Percentiles rank a stretch among this genome's conserved stretches.
These are phyloP conservation scores for Phortica variegata DNA, from an alignment of 1,140 invertebrate species.

Conservation along the genomic window DNA sequence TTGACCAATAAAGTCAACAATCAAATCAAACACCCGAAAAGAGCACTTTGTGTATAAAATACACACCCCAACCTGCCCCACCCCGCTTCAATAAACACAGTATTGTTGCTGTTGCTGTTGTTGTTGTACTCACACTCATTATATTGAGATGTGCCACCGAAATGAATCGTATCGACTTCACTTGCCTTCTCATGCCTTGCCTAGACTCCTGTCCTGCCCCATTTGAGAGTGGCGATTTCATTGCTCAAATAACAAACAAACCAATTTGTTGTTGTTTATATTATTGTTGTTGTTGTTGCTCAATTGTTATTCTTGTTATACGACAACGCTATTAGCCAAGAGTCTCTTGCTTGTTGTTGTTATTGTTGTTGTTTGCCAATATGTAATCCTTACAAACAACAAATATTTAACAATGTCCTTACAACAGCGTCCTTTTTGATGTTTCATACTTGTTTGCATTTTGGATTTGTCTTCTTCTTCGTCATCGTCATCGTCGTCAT, in stretches of 20 bases:
- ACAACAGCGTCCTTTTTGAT: too few species aligned
- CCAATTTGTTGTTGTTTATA: constrained; percentile 44
- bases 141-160: too few species aligned
- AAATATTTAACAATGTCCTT: too few species aligned
- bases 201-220: background rate
- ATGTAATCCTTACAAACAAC: constrained; percentile 52
- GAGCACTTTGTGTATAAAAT: constrained; percentile 1
- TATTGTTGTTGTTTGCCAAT: constrained; percentile 41
- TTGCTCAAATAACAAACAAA: constrained; percentile 28
- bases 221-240: constrained; percentile 2
- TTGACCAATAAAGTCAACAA: constrained; percentile 54
- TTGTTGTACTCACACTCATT: too few species aligned
- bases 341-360: constrained; percentile 1
- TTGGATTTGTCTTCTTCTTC: too few species aligned
- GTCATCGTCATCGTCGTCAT: too few species aligned
- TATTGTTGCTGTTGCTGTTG: too few species aligned
- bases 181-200: background rate
- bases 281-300: constrained; percentile 22
- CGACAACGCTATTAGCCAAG: background rate
- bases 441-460: too few species aligned
- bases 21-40: constrained; percentile 40
- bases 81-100: too few species aligned
- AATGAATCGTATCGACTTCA: background rate
- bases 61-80: background rate
- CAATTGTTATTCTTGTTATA: too few species aligned